Evolutionary conservation across 2,797 vertebrate genomes (phyloP).

Genomic region (Parauchenoglanis ngamensis): DNA sequence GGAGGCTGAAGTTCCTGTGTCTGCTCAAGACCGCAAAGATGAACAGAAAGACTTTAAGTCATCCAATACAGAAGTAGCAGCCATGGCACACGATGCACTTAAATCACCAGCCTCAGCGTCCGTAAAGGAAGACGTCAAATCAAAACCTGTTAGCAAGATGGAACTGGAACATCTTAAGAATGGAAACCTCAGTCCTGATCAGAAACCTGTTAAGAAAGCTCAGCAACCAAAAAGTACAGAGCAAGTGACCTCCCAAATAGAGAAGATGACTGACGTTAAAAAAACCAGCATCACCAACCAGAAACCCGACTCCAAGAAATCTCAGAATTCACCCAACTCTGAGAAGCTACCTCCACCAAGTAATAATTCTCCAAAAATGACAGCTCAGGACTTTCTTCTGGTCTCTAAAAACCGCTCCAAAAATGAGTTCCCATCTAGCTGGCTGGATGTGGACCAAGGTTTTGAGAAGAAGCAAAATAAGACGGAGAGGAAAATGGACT

Average conservation of each 20-base stretch:
- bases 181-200: not conserved
- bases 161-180: slow-evolving; percentile 15
- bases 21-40: slow-evolving; percentile 16
- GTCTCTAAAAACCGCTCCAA: slow-evolving; percentile 29
- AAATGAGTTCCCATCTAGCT: slow-evolving; percentile 69
- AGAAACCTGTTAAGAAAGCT: slow-evolving; percentile 22
- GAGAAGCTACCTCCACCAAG: slow-evolving; percentile 45
- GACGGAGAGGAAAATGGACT: slow-evolving; percentile 63
- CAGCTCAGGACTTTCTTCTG: slow-evolving; percentile 48
- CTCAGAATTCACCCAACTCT: slow-evolving; percentile 27
- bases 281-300: slow-evolving; percentile 2
- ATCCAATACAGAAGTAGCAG: slow-evolving; percentile 24
- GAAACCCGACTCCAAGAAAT: slow-evolving; percentile 19
- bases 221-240: slow-evolving; percentile 16
- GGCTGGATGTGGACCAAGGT: slow-evolving; percentile 75
- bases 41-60: slow-evolving; percentile 38
- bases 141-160: not conserved
- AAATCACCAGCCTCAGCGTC: slow-evolving; percentile 23
- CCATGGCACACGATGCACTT: not conserved
- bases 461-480: slow-evolving; percentile 61
- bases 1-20: slow-evolving; percentile 2
- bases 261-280: slow-evolving; percentile 22
- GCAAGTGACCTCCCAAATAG: not conserved
- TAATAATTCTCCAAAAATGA: slow-evolving; percentile 48
- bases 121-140: not conserved